phyloP scores from a whole-genome alignment of 2,113 vertebrate genomes.

The Muntiacus muntjak region DNA sequence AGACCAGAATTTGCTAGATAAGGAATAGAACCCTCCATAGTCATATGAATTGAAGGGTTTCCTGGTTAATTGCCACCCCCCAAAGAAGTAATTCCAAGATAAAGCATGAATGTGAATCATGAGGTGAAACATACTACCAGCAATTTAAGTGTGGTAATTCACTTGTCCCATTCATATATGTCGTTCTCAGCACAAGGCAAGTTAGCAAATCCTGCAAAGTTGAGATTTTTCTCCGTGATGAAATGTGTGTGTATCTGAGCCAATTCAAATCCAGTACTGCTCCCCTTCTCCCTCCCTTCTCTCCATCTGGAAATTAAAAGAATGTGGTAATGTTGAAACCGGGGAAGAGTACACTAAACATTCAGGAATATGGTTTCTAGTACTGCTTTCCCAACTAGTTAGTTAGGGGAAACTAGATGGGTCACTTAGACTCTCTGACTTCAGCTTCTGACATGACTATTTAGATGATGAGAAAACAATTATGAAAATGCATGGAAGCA shows the following conservation, averaged over 20 bases:
- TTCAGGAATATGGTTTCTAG: background rate
- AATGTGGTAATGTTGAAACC: background rate
- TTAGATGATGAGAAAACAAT: conserved; percentile 25
- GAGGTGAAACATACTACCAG: background rate
- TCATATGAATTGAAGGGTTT: background rate
- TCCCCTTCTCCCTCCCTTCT: background rate
- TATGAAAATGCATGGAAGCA: background rate
- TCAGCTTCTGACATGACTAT: background rate
- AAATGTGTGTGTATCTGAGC: background rate
- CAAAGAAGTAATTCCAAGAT: conserved; percentile 26
- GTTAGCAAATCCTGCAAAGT: background rate
- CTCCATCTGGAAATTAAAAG: conserved; percentile 29
- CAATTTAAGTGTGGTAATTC: background rate
- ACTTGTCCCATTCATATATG: background rate
- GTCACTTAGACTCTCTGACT: conserved; percentile 28
- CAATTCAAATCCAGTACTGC: background rate
- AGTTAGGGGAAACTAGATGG: background rate
- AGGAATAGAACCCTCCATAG: background rate
- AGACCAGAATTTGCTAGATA: conserved; percentile 16
- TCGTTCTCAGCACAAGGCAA: background rate
- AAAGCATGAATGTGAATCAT: background rate
- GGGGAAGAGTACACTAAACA: background rate
- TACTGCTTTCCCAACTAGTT: conserved; percentile 5
- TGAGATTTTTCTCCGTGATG: background rate
- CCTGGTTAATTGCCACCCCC: background rate